Evolutionary conservation across 2,797 vertebrate species (phyloP).

Genomic region (Cephalopachus bancanus): DNA sequence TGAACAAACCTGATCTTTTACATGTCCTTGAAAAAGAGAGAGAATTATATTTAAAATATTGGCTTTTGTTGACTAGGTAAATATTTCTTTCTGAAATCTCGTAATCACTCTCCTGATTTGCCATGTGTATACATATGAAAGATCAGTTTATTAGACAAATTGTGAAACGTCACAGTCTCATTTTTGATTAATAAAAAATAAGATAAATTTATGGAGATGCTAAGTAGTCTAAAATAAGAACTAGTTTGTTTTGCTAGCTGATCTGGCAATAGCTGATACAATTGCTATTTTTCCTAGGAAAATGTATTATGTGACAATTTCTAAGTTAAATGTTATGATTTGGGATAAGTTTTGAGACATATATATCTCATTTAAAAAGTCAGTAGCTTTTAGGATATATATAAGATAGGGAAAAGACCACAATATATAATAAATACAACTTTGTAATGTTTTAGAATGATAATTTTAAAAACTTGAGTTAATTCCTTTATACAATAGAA

Average conservation of each 20-base stretch:
- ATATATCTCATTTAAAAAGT: not conserved
- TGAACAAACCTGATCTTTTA: not conserved
- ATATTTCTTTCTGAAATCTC: slow-evolving; percentile 8
- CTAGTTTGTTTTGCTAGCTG: not conserved
- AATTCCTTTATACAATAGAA: slow-evolving; percentile 16
- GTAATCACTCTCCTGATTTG: not conserved
- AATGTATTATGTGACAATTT: not conserved
- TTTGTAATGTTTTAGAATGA: not conserved
- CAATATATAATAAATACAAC: not conserved
- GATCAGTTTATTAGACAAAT: not conserved
- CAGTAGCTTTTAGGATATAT: not conserved
- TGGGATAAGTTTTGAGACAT: not conserved
- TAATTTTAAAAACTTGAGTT: not conserved
- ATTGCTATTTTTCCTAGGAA: slow-evolving; percentile 10
- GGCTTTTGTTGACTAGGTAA: not conserved
- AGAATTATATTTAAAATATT: not conserved
- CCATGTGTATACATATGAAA: not conserved
- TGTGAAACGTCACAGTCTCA: slow-evolving; percentile 16
- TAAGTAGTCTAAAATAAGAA: not conserved
- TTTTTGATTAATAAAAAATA: slow-evolving; percentile 31
- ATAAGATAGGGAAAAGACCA: slow-evolving; percentile 8
- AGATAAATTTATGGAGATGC: not conserved
- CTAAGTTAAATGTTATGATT: slow-evolving; percentile 19
- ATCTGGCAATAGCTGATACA: not conserved
- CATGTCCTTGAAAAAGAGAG: not conserved